Conservation (phyloP, 1,140 invertebrate species). For the Drosophila parvula region DNA sequence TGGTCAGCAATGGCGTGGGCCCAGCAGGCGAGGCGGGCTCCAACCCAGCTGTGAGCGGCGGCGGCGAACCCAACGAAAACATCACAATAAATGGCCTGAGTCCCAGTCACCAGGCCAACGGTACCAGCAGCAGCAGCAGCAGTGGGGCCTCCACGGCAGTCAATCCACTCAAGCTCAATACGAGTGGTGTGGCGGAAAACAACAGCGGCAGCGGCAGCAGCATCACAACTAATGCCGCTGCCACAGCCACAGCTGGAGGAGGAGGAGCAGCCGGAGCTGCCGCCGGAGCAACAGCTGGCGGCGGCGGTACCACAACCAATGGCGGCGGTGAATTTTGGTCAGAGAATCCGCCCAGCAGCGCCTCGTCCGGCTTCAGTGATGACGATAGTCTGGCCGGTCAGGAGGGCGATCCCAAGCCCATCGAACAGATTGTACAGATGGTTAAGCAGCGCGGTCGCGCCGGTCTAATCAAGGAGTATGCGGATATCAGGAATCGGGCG, state of each 20-base stretch:
- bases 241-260: slow-evolving; percentile 56
- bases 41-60: slow-evolving; percentile 7
- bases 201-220: slow-evolving; percentile 22
- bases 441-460: slow-evolving; percentile 89
- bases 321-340: slow-evolving; percentile 85
- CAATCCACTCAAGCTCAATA: slow-evolving; percentile 38
- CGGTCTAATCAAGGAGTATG: slow-evolving; percentile 93
- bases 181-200: slow-evolving; percentile 30
- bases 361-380: slow-evolving; percentile 93
- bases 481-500: slow-evolving; percentile 92
- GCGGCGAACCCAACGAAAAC: slow-evolving; percentile 75
- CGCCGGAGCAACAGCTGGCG: slow-evolving; percentile 50
- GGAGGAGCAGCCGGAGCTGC: neutral
- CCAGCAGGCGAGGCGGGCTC: slow-evolving; percentile 19
- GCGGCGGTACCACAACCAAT: slow-evolving; percentile 29
- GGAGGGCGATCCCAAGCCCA: slow-evolving; percentile 86
- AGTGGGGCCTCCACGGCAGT: slow-evolving; percentile 12
- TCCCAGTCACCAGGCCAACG: slow-evolving; percentile 54
- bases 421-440: slow-evolving; percentile 92
- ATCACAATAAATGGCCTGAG: slow-evolving; percentile 81
- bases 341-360: slow-evolving; percentile 89
- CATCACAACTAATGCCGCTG: slow-evolving; percentile 6
- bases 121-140: slow-evolving; percentile 17
- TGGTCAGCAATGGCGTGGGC: slow-evolving; percentile 58
- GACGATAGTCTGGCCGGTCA: slow-evolving; percentile 93